Evolutionary conservation across 2,888 invertebrate species (phyloP), one percentile per base, ranked within the genome.

Genomic region (Ceraclea dissimilis): DNA sequence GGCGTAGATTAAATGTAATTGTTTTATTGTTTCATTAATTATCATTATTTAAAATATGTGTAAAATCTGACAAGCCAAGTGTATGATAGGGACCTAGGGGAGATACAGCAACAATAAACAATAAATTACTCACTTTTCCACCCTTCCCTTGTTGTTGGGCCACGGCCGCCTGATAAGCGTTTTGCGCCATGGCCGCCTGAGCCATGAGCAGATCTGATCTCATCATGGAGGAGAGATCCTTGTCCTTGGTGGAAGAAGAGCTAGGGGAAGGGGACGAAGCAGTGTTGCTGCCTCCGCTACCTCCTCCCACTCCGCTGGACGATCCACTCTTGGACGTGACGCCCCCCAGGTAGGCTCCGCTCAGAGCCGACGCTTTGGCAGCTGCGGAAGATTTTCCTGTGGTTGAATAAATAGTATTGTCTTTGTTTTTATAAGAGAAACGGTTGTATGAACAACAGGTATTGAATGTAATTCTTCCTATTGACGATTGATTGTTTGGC

Each of bases 161-260:
- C 8, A 76, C 74, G 1, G 76, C 76, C 1, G 78, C 76, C 60
- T 78, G 76, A 66, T 77, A 76, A 0, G 76, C 75, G 19, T 76
- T 76, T 62, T 78, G 75, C 1, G 77, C 76, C 57, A 60, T 60
- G 0, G 76, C 76, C 20, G 76, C 76, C 62, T 76, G 76, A 19
- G 77, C 77, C 65, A 77, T 64, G 74, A 78, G 75, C 19, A 78
- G 68, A 63, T 78, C 77, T 0, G 76, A 75, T 1, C 77, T 68
- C 2, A 76, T 65, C 48, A 74, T 60, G 44, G 59, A 52, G 43
- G 76, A 72, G 61, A 76, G 63, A 63, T 76, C 76, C 0, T 76
- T 70, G 56, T 77, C 77, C 65, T 75, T 74, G 56, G 62, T 56
- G 20, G 57, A 43, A 34, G 56, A 49, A 2, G 49, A 52, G 4